Conservation (phyloP, 2,113 vertebrate genomes). For the Barbus barbus region DNA sequence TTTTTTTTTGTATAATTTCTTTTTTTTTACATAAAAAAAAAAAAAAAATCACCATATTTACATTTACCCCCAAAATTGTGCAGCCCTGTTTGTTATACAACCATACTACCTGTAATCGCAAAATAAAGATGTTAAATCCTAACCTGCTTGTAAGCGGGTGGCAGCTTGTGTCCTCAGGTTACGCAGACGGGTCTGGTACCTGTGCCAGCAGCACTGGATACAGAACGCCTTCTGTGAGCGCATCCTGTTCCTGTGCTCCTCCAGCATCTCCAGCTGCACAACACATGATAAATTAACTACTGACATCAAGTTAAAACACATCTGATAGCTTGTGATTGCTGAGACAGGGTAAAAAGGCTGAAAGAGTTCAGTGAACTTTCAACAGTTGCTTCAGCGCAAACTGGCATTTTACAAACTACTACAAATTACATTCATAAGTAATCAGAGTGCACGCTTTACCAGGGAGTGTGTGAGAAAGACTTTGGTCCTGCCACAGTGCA, state of each 20-base stretch:
- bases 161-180: conserved; percentile 71
- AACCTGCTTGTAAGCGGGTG: conserved; percentile 90
- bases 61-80: no score
- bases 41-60: no score
- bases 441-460: conserved; percentile 71
- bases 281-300: neutral
- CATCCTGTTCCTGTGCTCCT: conserved; percentile 75
- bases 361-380: neutral
- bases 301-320: neutral
- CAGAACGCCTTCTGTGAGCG: conserved; percentile 79
- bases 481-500: conserved; percentile 90
- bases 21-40: no score
- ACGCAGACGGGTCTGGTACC: conserved; percentile 68
- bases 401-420: neutral
- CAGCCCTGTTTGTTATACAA: neutral
- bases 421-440: neutral
- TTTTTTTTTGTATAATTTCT: no score
- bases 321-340: neutral
- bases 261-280: conserved; percentile 84
- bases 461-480: conserved; percentile 85
- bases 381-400: neutral
- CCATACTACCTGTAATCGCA: neutral
- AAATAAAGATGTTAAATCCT: conserved; percentile 38
- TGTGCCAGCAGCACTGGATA: conserved; percentile 90
- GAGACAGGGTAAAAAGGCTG: neutral